Evolutionary conservation across 2,113 vertebrate genomes (phyloP).

Genomic region (Gorsachius goisagi): DNA sequence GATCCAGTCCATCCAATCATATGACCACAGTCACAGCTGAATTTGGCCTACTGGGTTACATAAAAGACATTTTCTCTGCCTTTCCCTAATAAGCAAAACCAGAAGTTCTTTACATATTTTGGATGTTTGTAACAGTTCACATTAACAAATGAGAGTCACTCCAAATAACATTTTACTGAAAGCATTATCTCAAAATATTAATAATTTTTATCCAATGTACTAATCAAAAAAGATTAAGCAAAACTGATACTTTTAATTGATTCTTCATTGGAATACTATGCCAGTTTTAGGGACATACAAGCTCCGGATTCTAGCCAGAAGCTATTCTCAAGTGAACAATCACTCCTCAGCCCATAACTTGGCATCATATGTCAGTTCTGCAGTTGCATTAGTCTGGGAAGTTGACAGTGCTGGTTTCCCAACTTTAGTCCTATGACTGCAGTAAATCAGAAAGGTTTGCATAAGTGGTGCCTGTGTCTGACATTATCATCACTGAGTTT

Average conservation of each 20-base stretch:
- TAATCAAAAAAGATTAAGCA: not conserved
- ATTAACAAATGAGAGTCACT: not conserved
- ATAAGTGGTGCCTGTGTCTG: not conserved
- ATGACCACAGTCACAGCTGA: not conserved
- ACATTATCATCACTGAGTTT: not conserved
- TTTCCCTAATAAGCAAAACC: not conserved
- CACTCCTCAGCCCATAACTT: not conserved
- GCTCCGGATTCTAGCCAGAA: slow-evolving; percentile 1
- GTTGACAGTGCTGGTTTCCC: not conserved
- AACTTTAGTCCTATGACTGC: not conserved
- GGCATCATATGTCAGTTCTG: not conserved
- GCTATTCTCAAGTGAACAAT: not conserved
- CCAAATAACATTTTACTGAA: not conserved
- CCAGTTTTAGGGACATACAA: not conserved
- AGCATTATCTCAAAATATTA: not conserved
- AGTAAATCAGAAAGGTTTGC: not conserved
- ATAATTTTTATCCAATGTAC: not conserved
- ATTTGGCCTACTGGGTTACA: not conserved
- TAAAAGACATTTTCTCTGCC: not conserved
- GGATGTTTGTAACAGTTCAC: not conserved
- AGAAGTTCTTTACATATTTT: not conserved
- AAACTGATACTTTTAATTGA: not conserved
- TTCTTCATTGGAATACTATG: not conserved
- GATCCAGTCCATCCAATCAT: not conserved
- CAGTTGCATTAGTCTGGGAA: not conserved